A percentile compares a stretch with the other conserved stretches of the same genome.
Evolutionary conservation across 2,113 vertebrate genomes (phyloP).

Genomic region (Anolis carolinensis): DNA sequence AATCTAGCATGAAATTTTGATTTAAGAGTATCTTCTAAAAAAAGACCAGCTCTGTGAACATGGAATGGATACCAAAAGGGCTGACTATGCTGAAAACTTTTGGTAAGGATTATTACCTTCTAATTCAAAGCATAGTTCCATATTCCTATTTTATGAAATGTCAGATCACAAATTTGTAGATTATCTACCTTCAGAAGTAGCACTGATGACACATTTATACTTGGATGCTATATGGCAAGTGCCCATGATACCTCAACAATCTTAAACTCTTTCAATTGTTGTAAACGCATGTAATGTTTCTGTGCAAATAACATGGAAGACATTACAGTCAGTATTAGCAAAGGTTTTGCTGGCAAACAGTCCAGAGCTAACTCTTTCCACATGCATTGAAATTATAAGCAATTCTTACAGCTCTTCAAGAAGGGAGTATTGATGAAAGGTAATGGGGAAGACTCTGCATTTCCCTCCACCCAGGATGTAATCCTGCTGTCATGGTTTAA

Average conservation of each 20-base stretch:
- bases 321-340: slow-evolving; percentile 51
- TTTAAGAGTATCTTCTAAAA: background rate
- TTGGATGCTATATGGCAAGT: background rate
- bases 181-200: slow-evolving; percentile 35
- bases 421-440: slow-evolving; percentile 54
- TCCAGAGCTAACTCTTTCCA: slow-evolving; percentile 44
- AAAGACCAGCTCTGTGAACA: background rate
- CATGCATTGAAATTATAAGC: slow-evolving; percentile 32
- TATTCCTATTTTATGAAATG: slow-evolving; percentile 37
- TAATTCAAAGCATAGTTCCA: slow-evolving; percentile 36
- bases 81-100: background rate
- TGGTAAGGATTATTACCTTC: slow-evolving; percentile 44
- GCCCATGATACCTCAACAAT: slow-evolving; percentile 14
- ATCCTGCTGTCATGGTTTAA: slow-evolving; percentile 4
- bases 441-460: slow-evolving; percentile 38
- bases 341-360: slow-evolving; percentile 65
- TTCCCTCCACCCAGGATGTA: background rate
- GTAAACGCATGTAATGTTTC: slow-evolving; percentile 44
- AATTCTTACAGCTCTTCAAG: slow-evolving; percentile 52
- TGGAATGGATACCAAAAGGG: background rate
- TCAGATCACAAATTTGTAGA: slow-evolving; percentile 40
- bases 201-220: slow-evolving; percentile 43
- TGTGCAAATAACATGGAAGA: slow-evolving; percentile 42
- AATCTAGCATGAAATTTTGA: background rate
- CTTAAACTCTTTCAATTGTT: background rate